These are phyloP conservation scores for Catalaphyllia jardinei DNA, from an alignment of 64 coral and sea anemone species.

Conservation along the genomic window DNA sequence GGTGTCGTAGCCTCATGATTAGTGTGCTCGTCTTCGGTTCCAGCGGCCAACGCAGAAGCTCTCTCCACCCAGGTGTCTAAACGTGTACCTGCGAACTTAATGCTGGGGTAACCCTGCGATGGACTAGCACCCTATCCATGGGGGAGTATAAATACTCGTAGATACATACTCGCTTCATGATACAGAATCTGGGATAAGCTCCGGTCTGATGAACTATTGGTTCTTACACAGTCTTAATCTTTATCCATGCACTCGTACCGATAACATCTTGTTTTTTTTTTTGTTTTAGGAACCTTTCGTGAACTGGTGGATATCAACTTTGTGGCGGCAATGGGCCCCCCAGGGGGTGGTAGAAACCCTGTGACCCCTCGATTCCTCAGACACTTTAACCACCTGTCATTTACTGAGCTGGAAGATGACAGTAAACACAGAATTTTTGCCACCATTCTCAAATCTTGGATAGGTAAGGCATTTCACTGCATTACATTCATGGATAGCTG, in stretches of 20 bases:
- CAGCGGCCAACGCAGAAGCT: no score
- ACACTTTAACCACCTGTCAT: conserved; percentile 95
- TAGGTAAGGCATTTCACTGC: conserved; percentile 59
- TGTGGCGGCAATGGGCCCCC: conserved; percentile 87
- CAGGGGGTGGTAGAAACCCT: conserved; percentile 92
- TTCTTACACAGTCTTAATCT: no score
- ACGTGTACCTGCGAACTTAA: no score
- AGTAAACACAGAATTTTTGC: conserved; percentile 94
- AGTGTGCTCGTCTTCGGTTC: no score
- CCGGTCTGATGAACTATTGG: no score
- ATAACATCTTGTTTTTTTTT: neutral
- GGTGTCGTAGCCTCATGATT: no score
- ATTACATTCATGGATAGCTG: neutral
- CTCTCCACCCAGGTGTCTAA: no score
- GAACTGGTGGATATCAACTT: conserved; percentile 98
- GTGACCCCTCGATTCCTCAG: conserved; percentile 89
- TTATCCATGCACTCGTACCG: neutral
- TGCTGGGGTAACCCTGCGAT: no score
- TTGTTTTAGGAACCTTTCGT: conserved; percentile 81
- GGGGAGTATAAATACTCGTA: no score
- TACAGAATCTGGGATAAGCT: no score
- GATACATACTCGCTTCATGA: no score
- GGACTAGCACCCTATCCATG: no score
- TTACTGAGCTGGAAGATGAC: conserved; percentile 94
- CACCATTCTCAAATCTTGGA: conserved; percentile 86